Conservation (phyloP, 2,797 vertebrate species). For the Graptemys geographica region DNA sequence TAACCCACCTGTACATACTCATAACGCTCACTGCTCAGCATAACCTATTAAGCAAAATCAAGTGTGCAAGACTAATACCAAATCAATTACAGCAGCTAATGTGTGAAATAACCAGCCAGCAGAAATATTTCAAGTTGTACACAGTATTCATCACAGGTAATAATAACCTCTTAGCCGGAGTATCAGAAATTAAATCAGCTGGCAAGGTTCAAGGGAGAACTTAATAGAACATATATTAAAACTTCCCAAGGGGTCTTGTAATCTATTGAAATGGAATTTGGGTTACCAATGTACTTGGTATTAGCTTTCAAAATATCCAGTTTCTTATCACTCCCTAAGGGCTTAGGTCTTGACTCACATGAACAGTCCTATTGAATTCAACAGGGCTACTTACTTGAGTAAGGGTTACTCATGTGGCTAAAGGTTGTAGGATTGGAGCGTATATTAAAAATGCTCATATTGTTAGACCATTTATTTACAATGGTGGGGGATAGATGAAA, state of each 20-base stretch:
- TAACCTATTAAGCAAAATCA: constrained; percentile 53
- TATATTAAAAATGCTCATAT: background rate
- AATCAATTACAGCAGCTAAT: constrained; percentile 51
- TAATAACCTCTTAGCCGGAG: background rate
- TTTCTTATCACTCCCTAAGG: background rate
- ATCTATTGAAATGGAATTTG: constrained; percentile 20
- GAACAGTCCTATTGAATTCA: constrained; percentile 24
- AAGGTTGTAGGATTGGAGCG: background rate
- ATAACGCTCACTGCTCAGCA: background rate
- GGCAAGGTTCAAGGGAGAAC: background rate
- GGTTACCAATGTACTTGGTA: background rate
- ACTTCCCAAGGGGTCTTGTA: background rate
- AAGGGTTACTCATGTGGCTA: background rate
- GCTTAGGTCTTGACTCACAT: background rate
- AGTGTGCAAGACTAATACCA: constrained; percentile 42
- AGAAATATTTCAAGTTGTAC: constrained; percentile 27
- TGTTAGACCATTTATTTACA: background rate
- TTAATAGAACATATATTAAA: background rate
- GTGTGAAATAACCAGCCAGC: constrained; percentile 4
- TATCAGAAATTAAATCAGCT: constrained; percentile 15
- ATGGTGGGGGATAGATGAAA: background rate
- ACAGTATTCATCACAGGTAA: background rate
- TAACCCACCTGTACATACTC: background rate
- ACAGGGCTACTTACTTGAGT: constrained; percentile 10
- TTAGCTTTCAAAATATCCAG: background rate